Evolutionary conservation across 92 coral and sea anemone genomes (phyloP), one percentile per base, ranked within the genome.

Genomic region (Metridium senile): DNA sequence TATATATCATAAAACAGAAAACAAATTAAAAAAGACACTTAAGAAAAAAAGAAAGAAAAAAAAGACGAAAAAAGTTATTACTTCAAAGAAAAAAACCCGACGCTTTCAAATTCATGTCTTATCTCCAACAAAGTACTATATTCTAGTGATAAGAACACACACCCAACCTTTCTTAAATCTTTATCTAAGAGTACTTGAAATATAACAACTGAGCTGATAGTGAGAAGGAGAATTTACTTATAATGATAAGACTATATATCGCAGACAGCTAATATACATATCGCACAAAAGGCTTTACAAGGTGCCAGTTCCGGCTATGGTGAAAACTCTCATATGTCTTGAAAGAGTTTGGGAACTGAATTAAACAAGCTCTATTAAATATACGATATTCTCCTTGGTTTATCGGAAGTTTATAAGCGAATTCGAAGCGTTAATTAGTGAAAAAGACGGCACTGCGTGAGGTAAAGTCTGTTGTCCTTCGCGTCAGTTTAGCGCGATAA

Each of bases 271-370:
- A 73, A 73, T 73, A 73, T 58, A 19, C 19, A 34, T 3, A 32
- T 53, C 66, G 26, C 34, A 54, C 26, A 17, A 54, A 10, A 57
- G 13, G 13, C 9, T 46, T 2, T 11, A 45, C 53, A 51, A 58
- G 78, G 78, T 73, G 78, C 67, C 16, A 73, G 78, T 73, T 73
- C 78, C 78, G 78, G 78, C 30, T 63, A 21, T 21, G 43, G 33
- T 32, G 22, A 18, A 33, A 9, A 33, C 20, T 26, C 19, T 19
- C 56, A 73, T 56, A 73, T 62, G 57, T 32, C 66, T 58, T n/a
- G 56, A 28, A 51, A 73, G 31, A n/a, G 78, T 57, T 49, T 53
- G 39, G 19, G 21, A 23, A 53, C 31, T 19, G 27, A 7, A 22
- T 71, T 13, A 71, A n/a, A n/a, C n/a, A n/a, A n/a, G n/a, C n/a